Conservation (phyloP, 2,888 invertebrate genomes). For the Latrodectus elegans region DNA sequence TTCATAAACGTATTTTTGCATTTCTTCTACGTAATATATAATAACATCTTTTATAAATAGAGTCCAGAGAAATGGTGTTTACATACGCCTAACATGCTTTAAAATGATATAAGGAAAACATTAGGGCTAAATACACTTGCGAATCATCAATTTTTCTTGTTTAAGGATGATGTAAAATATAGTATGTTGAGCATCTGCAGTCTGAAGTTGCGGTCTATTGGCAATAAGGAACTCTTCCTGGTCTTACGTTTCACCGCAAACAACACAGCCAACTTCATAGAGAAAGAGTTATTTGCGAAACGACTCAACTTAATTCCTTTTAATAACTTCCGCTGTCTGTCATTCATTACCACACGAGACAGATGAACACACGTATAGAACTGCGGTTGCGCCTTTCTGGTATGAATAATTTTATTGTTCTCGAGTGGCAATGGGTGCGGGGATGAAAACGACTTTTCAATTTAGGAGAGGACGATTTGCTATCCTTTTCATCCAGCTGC, state of each 20-base stretch:
- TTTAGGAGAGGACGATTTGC: too few species aligned
- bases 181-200: too few species aligned
- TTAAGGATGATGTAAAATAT: neutral
- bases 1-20: too few species aligned
- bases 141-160: neutral
- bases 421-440: too few species aligned
- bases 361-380: conserved; percentile 7
- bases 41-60: neutral
- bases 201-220: too few species aligned
- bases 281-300: conserved; percentile 15
- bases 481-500: neutral
- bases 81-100: neutral
- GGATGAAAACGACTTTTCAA: too few species aligned
- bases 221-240: neutral
- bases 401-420: too few species aligned
- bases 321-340: conserved; percentile 55
- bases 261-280: neutral
- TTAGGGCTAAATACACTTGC: neutral
- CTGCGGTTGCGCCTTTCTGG: neutral
- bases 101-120: neutral
- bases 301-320: conserved; percentile 30
- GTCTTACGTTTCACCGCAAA: neutral
- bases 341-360: conserved; percentile 26
- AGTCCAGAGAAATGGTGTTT: too few species aligned
- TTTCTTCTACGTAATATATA: too few species aligned